A percentile compares a stretch with the other conserved stretches of the same genome.
Conservation (phyloP, 1,140 invertebrate species). For the Ooceraea biroi region DNA sequence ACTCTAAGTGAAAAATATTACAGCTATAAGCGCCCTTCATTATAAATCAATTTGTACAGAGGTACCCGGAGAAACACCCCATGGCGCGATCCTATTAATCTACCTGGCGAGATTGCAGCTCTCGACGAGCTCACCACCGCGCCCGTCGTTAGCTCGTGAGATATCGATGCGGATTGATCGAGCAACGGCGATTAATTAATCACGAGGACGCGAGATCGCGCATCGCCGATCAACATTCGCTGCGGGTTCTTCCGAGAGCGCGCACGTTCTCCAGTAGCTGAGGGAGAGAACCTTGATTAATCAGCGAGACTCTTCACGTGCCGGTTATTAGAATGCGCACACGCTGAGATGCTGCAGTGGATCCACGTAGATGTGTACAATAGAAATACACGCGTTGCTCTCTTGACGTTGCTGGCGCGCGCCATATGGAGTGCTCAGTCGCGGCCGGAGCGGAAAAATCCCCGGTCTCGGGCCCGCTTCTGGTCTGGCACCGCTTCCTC, state of each 20-base stretch:
- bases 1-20: neutral
- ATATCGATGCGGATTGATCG: conserved; percentile 14
- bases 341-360: neutral
- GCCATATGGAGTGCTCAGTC: conserved; percentile 45
- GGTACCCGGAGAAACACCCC: neutral
- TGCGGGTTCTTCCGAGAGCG: too few species aligned
- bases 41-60: conserved; percentile 11
- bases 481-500: neutral
- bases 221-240: neutral
- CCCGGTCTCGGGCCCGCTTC: neutral
- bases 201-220: neutral
- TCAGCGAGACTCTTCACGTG: conserved; percentile 46
- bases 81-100: neutral
- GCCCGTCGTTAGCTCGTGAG: neutral
- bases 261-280: neutral
- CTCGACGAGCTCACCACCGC: neutral
- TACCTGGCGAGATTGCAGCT: neutral
- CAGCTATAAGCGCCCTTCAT: neutral
- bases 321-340: conserved; percentile 24
- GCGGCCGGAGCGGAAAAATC: conserved; percentile 11
- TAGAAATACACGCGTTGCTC: conserved; percentile 18
- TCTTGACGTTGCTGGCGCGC: neutral
- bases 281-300: conserved; percentile 40
- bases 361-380: neutral
- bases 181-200: conserved; percentile 47